Conservation (phyloP, 2,888 invertebrate species). For the Theristus sp. region DNA sequence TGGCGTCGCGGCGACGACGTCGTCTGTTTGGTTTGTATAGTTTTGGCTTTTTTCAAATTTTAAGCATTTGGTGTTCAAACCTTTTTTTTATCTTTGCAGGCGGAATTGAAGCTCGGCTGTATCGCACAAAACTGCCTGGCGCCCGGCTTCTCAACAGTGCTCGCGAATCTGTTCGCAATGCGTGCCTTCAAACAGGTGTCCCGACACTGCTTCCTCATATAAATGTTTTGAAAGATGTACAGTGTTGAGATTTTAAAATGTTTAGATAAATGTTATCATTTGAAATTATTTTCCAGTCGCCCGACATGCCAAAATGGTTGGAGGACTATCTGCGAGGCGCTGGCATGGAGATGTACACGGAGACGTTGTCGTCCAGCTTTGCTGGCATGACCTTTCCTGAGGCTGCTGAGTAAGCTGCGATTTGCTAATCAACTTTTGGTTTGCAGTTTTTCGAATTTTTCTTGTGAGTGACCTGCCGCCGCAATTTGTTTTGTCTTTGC, state of each 20-base stretch:
- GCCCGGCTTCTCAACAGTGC: conserved; percentile 99
- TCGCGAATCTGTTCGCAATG: conserved; percentile 99
- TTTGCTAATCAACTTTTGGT: too few relatives aligned
- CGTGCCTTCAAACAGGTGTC: conserved; percentile 42
- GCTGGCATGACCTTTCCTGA: conserved; percentile 98
- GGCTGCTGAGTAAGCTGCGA: conserved; percentile 97
- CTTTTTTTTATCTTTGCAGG: conserved; percentile 29
- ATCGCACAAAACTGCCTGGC: conserved; percentile 98
- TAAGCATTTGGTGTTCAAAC: too few relatives aligned
- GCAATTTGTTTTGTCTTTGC: conserved; percentile 12
- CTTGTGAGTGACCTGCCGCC: background rate
- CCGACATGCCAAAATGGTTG: conserved; percentile 98
- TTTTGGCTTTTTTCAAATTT: too few relatives aligned
- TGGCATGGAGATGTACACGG: conserved; percentile 43
- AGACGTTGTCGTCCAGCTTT: conserved; percentile 96
- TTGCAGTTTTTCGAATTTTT: background rate
- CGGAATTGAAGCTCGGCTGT: conserved; percentile 94
- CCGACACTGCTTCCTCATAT: background rate
- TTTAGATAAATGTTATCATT: background rate
- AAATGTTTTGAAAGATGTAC: too few relatives aligned
- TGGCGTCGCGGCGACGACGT: conserved; percentile 99
- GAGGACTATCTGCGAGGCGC: conserved; percentile 99
- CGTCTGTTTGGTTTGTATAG: conserved; percentile 51
- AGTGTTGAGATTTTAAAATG: background rate
- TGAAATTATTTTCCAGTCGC: conserved; percentile 46